Percentiles rank a stretch among this genome's conserved stretches.
Conservation (phyloP, 2,113 vertebrate species). For the Chinchilla lanigera region DNA sequence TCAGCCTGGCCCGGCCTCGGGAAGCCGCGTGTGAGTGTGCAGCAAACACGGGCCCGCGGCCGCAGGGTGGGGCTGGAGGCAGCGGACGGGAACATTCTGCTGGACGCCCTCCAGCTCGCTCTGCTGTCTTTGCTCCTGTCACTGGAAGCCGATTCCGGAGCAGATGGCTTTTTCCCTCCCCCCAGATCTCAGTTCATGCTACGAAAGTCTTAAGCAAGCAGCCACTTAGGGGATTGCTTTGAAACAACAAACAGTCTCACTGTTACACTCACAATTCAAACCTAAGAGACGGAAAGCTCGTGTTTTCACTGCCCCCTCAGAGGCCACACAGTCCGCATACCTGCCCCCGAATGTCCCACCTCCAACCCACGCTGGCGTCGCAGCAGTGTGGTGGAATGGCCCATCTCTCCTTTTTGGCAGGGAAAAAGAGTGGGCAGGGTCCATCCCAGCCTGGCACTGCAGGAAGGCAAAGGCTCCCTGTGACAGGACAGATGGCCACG, state of each 20-base stretch:
- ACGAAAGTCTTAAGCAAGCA: constrained; percentile 71
- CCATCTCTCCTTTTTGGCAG: neutral
- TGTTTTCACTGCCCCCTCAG: neutral
- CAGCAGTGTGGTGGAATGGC: neutral
- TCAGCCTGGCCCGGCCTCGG: neutral
- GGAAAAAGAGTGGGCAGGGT: neutral
- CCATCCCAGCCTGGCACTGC: neutral
- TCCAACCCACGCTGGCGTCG: neutral
- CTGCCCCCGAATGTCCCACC: neutral
- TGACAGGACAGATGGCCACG: constrained; percentile 43
- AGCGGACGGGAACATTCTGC: constrained; percentile 50
- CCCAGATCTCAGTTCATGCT: constrained; percentile 66
- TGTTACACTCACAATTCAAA: constrained; percentile 61
- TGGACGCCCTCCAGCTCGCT: constrained; percentile 57
- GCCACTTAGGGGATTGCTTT: constrained; percentile 70
- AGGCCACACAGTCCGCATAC: neutral
- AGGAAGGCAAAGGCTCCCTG: constrained; percentile 34
- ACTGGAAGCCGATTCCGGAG: constrained; percentile 62
- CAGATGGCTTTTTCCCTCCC: constrained; percentile 75
- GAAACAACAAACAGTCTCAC: constrained; percentile 73
- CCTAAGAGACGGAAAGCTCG: constrained; percentile 15
- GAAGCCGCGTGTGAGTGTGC: neutral
- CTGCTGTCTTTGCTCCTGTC: constrained; percentile 62
- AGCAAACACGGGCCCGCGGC: neutral
- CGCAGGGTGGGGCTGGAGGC: neutral